Base-by-base conservation (phyloP, 2,113 vertebrate genomes). In the Etheostoma spectabile region DNA sequence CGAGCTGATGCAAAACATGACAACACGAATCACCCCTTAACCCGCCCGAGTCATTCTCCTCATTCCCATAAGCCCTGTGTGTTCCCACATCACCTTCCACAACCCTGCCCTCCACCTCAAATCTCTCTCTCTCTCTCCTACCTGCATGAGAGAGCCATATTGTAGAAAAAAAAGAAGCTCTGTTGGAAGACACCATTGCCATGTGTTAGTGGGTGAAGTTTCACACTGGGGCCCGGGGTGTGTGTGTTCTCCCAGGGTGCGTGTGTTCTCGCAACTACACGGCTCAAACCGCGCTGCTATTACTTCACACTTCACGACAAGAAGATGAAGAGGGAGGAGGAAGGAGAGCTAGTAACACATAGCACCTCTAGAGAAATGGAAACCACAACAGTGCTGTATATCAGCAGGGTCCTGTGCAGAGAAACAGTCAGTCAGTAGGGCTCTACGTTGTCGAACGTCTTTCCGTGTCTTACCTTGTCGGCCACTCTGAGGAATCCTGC, bases 1-100 rank as follows among this genome's bases (percentile, higher is more conserved):
- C 5, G 13, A 80, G 79, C 75, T 63, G 79, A 72, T 69, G 62
- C 2, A 21, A 71, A 84, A 74, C 86, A 89, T 67, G 77, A 88
- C 90, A 86, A 82, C 83, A 86, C 46, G 27, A 59, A 72, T 78
- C 86, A 82, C 81, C 81, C 79, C 30, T 67, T 86, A 66, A 60
- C 85, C 81, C 42, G 3, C 42, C 49, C 4, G 3, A 15, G 45
- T 74, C 84, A 69, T 14, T 5, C 52, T 51, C 61, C 78, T 51
- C 38, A n/a, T 72, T 82, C 84, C 80, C 45, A 66, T 60, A 77
- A 89, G 71, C 79, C 65, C 70, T 0, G 1, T 19, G 56, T 82
- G 87, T 84, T 61, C 63, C 74, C 12, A 5, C 56, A 13, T 74
- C 77, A 72, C 78, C 77, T 79, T 68, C 57, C 55, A 5, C 74